These are phyloP conservation scores for Anguilla anguilla DNA, from an alignment of 2,797 vertebrate species.

Conservation along the genomic window DNA sequence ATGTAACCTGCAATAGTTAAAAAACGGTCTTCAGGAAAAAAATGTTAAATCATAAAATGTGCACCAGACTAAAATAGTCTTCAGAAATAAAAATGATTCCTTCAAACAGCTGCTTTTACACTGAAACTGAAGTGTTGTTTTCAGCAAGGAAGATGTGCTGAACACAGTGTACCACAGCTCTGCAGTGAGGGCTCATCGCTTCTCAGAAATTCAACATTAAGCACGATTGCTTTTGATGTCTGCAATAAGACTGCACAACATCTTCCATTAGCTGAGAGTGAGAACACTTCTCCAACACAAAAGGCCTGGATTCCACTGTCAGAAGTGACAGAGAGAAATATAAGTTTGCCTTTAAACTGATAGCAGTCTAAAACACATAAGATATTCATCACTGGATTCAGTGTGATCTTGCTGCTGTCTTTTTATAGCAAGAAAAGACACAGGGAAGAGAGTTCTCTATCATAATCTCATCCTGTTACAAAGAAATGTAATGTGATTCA, in stretches of 20 bases:
- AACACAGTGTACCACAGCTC: background rate
- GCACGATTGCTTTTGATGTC: constrained; percentile 17
- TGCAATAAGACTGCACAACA: constrained; percentile 27
- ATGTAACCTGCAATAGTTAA: background rate
- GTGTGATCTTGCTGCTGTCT: background rate
- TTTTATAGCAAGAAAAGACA: background rate
- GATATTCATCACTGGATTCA: background rate
- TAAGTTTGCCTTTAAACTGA: constrained; percentile 21
- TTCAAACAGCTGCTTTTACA: background rate
- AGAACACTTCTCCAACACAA: constrained; percentile 22
- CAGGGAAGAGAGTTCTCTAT: too few species aligned
- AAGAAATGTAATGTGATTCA: background rate
- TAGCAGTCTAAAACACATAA: constrained; percentile 9
- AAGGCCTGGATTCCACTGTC: background rate
- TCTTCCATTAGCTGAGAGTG: constrained; percentile 15
- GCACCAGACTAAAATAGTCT: background rate
- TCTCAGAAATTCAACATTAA: constrained; percentile 19
- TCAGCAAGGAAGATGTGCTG: background rate
- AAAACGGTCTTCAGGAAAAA: background rate
- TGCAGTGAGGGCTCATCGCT: background rate
- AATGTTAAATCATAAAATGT: background rate
- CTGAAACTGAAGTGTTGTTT: background rate
- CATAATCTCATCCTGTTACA: background rate
- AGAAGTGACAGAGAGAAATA: constrained; percentile 21
- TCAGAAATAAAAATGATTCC: background rate